Percentiles rank a stretch among this genome's conserved stretches.
Conservation (phyloP, 2,113 vertebrate species). For the Astatotilapia flaviijosephi region DNA sequence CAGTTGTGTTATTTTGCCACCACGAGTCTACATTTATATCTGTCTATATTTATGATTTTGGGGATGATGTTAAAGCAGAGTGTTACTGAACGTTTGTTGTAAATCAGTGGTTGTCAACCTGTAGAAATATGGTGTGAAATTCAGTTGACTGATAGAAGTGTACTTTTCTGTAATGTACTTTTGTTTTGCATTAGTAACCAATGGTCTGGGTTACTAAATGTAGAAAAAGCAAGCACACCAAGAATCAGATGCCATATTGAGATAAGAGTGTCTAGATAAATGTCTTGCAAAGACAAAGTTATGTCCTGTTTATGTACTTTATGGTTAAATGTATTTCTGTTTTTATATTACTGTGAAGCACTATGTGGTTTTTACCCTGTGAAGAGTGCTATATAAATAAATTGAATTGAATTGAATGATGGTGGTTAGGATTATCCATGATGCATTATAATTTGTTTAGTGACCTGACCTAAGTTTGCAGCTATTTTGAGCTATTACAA, state of each 20-base stretch:
- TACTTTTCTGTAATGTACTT: neutral
- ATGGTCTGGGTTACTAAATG: neutral
- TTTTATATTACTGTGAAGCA: neutral
- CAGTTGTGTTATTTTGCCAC: neutral
- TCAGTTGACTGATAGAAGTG: neutral
- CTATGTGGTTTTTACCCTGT: neutral
- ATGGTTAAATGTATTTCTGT: neutral
- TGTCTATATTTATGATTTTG: neutral
- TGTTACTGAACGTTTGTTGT: neutral
- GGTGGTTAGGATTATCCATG: neutral
- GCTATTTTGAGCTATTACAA: neutral
- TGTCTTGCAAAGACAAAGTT: neutral
- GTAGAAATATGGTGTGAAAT: neutral
- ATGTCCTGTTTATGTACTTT: neutral
- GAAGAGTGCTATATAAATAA: neutral
- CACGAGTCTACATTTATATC: neutral
- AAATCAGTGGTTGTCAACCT: neutral
- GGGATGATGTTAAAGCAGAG: neutral
- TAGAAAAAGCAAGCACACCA: neutral
- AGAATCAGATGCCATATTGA: neutral
- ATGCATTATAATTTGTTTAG: neutral
- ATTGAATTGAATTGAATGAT: neutral
- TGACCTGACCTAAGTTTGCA: neutral
- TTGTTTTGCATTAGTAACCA: neutral
- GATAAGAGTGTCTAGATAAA: neutral